Evolutionary conservation across 1,140 invertebrate genomes (phyloP), one percentile per base, ranked within the genome.

Genomic region (Trichonephila clavipes): DNA sequence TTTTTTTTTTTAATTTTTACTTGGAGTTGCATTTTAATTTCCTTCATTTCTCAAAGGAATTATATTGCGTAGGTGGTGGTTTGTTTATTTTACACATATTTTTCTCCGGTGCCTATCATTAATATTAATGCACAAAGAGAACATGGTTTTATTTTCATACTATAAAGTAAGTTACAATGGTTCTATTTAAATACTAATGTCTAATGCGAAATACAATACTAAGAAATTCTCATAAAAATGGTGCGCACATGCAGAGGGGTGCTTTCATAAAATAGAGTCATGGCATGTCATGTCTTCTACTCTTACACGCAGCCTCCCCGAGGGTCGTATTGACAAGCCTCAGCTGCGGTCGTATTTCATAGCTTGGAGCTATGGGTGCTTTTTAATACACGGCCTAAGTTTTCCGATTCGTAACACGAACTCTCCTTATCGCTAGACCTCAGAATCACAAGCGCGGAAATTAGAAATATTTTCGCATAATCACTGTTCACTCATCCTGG

Each of bases 381-480:
- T 69, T 88, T 88, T 90, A 87, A 87, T 87, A 62, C 28, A 34
- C 51, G 66, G n/a, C 8, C 72, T 19, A 51, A 51, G 44, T 14
- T 40, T 81, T 81, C 21, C 44, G 24, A 81, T 77, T 58, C 72
- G 88, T 90, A 90, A 90, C 72, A 90, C 66, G 88, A 90, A 77
- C 88, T 59, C 19, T 0, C 24, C 88, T 90, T 90, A 90, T 90
- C 88, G n/a, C 34, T 18, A 59, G 18, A 34, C 81, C 28, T 19
- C 24, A 59, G 28, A 90, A 59, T 90, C 72, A 90, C 44, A 81
- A 81, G 69, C 44, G 64, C 44, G 88, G 88, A 90, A 90, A 90
- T 90, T 90, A 90, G 61, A 90, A 90, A 90, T 81, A 28, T 90
- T 90, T 90, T 66, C 40, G 72, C 24, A 44, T 64, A 44, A 90